These are phyloP conservation scores for Puffinus mauretanicus DNA, from an alignment of 2,113 vertebrate species.

Conservation along the genomic window DNA sequence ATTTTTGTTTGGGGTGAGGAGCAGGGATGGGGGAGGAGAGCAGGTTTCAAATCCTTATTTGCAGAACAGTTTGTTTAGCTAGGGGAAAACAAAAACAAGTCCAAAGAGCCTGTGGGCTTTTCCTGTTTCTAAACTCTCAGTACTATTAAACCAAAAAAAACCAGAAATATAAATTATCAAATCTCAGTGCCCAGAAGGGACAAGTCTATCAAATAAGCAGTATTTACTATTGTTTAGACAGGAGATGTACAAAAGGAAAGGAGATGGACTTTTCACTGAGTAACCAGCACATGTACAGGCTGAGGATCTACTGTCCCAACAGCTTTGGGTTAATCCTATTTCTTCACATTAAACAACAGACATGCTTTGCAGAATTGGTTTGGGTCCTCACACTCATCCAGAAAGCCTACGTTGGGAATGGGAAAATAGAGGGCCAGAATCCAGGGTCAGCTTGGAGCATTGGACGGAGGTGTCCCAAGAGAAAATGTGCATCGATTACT, in stretches of 20 bases:
- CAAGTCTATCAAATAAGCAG: slow-evolving; percentile 76
- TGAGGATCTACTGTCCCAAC: slow-evolving; percentile 17
- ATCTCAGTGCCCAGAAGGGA: slow-evolving; percentile 76
- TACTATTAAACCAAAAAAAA: slow-evolving; percentile 80
- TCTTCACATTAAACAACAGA: background rate
- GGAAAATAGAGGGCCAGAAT: slow-evolving; percentile 21
- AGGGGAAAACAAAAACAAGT: slow-evolving; percentile 75
- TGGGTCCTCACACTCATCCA: slow-evolving; percentile 47
- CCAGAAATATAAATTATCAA: slow-evolving; percentile 73
- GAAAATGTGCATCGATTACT: slow-evolving; percentile 68
- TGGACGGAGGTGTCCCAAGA: slow-evolving; percentile 48
- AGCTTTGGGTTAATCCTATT: background rate
- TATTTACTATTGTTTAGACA: slow-evolving; percentile 76
- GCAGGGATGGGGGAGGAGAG: slow-evolving; percentile 79
- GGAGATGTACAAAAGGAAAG: slow-evolving; percentile 56
- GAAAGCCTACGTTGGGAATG: slow-evolving; percentile 19
- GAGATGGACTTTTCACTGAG: slow-evolving; percentile 65
- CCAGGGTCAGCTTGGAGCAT: slow-evolving; percentile 46
- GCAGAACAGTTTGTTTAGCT: slow-evolving; percentile 77
- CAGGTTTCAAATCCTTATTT: slow-evolving; percentile 81
- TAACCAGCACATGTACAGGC: slow-evolving; percentile 52
- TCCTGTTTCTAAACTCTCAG: slow-evolving; percentile 82
- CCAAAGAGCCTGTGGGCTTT: slow-evolving; percentile 86
- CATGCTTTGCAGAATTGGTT: slow-evolving; percentile 30
- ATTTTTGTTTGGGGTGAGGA: slow-evolving; percentile 78